A percentile compares a stretch with the other conserved stretches of the same genome.
These are phyloP conservation scores for Allobates femoralis DNA, from an alignment of 2,797 vertebrate species.

Conservation along the genomic window DNA sequence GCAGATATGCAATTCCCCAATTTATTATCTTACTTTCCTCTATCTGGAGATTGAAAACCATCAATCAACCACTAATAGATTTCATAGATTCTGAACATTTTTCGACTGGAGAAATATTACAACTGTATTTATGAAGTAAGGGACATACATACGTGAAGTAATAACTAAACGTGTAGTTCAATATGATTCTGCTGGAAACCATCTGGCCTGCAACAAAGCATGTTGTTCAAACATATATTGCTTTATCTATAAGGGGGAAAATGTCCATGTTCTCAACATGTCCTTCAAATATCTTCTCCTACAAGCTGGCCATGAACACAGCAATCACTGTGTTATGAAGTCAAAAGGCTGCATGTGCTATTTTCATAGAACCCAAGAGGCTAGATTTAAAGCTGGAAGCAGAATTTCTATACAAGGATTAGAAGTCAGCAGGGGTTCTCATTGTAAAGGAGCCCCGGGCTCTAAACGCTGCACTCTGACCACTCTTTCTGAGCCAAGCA, in stretches of 20 bases:
- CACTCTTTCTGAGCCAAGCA: background rate
- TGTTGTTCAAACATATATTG: conserved; percentile 13
- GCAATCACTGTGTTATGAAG: conserved; percentile 3
- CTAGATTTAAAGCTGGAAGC: conserved; percentile 3
- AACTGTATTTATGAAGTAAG: background rate
- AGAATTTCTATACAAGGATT: conserved; percentile 19
- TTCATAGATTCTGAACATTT: background rate
- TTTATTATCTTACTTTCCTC: background rate
- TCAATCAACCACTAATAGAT: background rate
- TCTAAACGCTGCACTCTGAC: conserved; percentile 13
- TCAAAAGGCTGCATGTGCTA: conserved; percentile 10
- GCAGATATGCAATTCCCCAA: background rate
- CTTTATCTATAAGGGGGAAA: background rate
- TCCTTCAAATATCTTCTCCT: conserved; percentile 16
- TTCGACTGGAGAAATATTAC: conserved; percentile 4
- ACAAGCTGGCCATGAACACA: background rate
- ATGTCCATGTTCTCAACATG: background rate
- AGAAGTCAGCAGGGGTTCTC: conserved; percentile 1
- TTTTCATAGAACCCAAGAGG: conserved; percentile 24
- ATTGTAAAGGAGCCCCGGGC: conserved; percentile 7
- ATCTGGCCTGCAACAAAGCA: background rate
- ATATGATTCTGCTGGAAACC: conserved; percentile 8
- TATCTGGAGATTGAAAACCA: background rate
- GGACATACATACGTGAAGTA: background rate
- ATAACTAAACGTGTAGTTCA: background rate